Evolutionary conservation across 2,888 invertebrate genomes (phyloP), one percentile per base, ranked within the genome.

Genomic region (Archaeoteleia sp.): DNA sequence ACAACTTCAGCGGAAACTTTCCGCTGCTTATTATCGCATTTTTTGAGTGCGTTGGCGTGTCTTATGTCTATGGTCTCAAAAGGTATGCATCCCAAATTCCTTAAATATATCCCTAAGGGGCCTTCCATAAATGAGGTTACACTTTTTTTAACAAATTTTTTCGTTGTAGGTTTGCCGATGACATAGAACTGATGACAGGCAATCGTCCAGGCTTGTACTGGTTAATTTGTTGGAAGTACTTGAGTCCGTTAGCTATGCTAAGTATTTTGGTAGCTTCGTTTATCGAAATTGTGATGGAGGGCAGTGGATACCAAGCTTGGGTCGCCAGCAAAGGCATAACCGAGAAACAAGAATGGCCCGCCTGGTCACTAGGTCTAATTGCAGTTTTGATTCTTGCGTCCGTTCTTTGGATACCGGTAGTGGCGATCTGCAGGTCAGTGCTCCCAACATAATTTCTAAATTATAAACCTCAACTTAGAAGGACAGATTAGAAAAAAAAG

Each of bases 101-200:
- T 62, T 1, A 15, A 23, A n/a, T n/a, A n/a, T n/a, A n/a, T n/a
- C n/a, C n/a, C n/a, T n/a, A n/a, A n/a, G n/a, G n/a, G n/a, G n/a
- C n/a, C n/a, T n/a, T n/a, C n/a, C n/a, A n/a, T n/a, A n/a, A n/a
- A n/a, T n/a, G n/a, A n/a, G n/a, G n/a, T n/a, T n/a, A n/a, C n/a
- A n/a, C n/a, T n/a, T n/a, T n/a, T n/a, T n/a, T 29, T n/a, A 10
- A n/a, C 80, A n/a, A n/a, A n/a, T n/a, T n/a, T n/a, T n/a, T n/a
- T n/a, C n/a, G n/a, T n/a, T n/a, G n/a, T n/a, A 95, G 95, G 86
- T 96, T 96, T 82, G 93, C 95, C 1, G 95, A 96, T 81, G 97
- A 97, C 84, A 95, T 97, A 68, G 95, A 97, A 86, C 88, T 95
- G 86, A 97, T 97, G 97, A 96, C 96, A 0, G 96, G 97, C 1